phyloP scores from a whole-genome alignment of 2,888 invertebrate species.

The Pachydiplax longipennis region DNA sequence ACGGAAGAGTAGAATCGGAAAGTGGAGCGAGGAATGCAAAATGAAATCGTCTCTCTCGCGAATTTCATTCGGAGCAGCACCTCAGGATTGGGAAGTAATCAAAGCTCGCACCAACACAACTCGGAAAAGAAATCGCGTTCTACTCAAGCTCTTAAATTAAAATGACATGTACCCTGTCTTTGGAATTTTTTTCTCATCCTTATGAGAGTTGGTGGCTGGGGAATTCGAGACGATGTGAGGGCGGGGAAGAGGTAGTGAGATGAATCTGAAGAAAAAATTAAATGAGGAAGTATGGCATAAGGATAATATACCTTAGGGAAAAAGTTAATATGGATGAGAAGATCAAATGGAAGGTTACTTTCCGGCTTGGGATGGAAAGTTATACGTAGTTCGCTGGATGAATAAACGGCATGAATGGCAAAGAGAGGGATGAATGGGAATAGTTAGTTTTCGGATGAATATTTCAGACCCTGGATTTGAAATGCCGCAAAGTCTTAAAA shows the following conservation, averaged over 20 bases:
- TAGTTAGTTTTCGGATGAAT: no score
- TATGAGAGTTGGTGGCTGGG: not conserved
- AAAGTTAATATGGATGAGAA: not conserved
- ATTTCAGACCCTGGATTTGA: no score
- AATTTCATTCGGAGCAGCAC: not conserved
- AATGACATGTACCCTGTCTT: not conserved
- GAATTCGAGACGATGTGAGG: not conserved
- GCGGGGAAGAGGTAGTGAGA: not conserved
- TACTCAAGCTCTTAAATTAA: not conserved
- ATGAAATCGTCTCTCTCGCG: not conserved
- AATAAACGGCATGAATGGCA: no score
- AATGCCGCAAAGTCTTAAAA: no score
- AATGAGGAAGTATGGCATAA: not conserved
- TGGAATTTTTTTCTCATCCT: not conserved
- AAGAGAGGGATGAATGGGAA: no score
- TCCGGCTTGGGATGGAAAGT: no score
- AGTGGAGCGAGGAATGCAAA: no score
- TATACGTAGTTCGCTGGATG: no score
- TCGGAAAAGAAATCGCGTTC: not conserved
- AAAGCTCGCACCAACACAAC: not conserved
- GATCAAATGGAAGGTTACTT: not conserved
- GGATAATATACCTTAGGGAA: not conserved
- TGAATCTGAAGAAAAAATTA: not conserved
- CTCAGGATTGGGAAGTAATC: not conserved
- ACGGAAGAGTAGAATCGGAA: no score